These are phyloP conservation scores for Gymnogyps californianus DNA, from an alignment of 2,113 vertebrate genomes.

Conservation along the genomic window DNA sequence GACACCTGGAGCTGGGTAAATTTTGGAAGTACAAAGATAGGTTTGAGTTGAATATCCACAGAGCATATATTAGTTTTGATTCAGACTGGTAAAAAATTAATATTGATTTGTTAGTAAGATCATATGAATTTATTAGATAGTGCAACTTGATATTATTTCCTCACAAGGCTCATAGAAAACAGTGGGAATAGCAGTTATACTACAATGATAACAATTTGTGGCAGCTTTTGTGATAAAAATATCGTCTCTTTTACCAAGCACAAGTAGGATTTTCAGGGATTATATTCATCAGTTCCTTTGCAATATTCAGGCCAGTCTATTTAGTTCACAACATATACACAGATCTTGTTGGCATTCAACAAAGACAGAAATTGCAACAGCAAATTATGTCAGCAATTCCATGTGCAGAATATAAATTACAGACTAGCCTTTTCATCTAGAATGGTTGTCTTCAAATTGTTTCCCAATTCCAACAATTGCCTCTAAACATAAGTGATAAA, in stretches of 20 bases:
- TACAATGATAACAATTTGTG: neutral
- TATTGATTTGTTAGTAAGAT: neutral
- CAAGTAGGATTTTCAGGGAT: neutral
- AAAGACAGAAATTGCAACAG: neutral
- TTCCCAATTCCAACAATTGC: neutral
- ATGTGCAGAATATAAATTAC: neutral
- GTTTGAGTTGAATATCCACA: neutral
- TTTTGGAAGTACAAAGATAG: neutral
- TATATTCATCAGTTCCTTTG: neutral
- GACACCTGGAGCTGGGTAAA: neutral
- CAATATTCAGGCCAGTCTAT: neutral
- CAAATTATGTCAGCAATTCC: neutral
- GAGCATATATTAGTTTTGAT: neutral
- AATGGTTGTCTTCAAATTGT: neutral
- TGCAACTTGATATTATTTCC: neutral
- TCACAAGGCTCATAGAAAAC: neutral
- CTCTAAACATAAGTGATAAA: neutral
- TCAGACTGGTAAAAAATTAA: neutral
- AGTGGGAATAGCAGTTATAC: neutral
- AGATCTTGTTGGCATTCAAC: neutral
- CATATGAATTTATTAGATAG: neutral
- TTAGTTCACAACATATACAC: neutral
- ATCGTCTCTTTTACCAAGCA: neutral
- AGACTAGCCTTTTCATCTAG: neutral
- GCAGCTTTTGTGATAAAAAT: neutral